phyloP scores from a whole-genome alignment of 2,797 vertebrate genomes.

The Eulemur mongoz region DNA sequence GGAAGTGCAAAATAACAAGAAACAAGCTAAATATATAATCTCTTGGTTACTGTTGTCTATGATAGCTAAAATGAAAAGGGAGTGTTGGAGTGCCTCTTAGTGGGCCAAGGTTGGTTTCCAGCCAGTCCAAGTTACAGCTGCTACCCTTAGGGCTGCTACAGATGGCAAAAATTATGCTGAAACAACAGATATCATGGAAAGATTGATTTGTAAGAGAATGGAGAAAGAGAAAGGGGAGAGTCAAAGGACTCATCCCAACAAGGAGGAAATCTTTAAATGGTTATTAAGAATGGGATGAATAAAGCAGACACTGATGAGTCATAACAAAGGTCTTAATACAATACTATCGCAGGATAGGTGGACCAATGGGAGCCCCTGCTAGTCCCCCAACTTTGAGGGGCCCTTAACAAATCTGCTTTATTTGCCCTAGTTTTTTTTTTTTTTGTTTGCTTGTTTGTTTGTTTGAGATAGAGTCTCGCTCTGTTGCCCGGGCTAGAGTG shows the following conservation, averaged over 20 bases:
- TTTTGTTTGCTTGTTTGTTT: too few species aligned
- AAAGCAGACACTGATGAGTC: background rate
- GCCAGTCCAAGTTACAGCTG: background rate
- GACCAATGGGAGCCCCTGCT: background rate
- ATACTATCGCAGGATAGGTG: background rate
- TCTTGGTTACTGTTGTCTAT: background rate
- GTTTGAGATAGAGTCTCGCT: too few species aligned
- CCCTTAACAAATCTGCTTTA: background rate
- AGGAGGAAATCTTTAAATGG: background rate
- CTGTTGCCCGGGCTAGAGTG: too few species aligned
- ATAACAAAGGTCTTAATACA: background rate
- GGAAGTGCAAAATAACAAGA: background rate
- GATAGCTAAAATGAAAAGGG: background rate
- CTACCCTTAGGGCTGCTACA: background rate
- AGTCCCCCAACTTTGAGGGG: too few species aligned
- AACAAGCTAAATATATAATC: background rate
- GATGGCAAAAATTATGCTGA: background rate
- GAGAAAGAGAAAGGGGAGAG: background rate
- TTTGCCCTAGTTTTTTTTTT: background rate
- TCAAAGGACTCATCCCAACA: background rate
- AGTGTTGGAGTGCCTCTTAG: background rate
- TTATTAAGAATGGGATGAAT: background rate
- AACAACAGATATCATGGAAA: background rate
- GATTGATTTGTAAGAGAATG: background rate
- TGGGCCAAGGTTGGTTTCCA: background rate